Conservation (phyloP, 2,797 vertebrate genomes). For the Darevskia nairensis region DNA sequence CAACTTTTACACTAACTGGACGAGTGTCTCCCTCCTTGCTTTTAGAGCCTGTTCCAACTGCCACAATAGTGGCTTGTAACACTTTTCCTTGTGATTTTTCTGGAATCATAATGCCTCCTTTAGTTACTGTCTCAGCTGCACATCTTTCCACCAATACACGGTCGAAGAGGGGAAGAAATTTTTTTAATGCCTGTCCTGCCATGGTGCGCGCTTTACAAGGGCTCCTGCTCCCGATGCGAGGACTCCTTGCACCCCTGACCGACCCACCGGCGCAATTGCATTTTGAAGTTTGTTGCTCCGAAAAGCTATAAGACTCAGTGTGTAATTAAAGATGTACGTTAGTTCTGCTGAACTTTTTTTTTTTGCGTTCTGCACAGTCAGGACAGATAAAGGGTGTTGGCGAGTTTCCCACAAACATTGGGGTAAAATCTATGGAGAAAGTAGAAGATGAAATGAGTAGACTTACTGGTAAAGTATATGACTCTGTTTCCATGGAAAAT, state of each 20-base stretch:
- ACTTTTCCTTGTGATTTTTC: slow-evolving; percentile 97
- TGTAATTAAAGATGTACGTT: neutral
- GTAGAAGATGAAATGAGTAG: too few species aligned
- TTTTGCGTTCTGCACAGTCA: too few species aligned
- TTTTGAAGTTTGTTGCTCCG: neutral
- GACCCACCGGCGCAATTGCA: too few species aligned
- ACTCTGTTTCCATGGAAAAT: too few species aligned
- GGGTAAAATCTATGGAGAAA: too few species aligned
- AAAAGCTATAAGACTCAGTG: neutral
- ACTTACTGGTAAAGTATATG: too few species aligned
- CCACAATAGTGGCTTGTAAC: slow-evolving; percentile 92
- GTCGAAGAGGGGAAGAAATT: slow-evolving; percentile 95
- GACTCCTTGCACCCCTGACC: too few species aligned
- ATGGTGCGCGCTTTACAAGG: neutral
- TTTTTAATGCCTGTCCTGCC: slow-evolving; percentile 91
- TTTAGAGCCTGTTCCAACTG: slow-evolving; percentile 87
- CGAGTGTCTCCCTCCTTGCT: slow-evolving; percentile 88
- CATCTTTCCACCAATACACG: slow-evolving; percentile 94
- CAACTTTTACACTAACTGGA: slow-evolving; percentile 91
- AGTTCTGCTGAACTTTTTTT: neutral
- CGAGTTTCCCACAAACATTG: too few species aligned
- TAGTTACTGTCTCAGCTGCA: slow-evolving; percentile 89
- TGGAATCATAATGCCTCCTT: slow-evolving; percentile 97
- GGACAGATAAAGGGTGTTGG: too few species aligned
- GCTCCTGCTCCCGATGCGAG: too few species aligned